phyloP scores from a whole-genome alignment of 2,888 invertebrate genomes.

The Crocallis elinguaria region DNA sequence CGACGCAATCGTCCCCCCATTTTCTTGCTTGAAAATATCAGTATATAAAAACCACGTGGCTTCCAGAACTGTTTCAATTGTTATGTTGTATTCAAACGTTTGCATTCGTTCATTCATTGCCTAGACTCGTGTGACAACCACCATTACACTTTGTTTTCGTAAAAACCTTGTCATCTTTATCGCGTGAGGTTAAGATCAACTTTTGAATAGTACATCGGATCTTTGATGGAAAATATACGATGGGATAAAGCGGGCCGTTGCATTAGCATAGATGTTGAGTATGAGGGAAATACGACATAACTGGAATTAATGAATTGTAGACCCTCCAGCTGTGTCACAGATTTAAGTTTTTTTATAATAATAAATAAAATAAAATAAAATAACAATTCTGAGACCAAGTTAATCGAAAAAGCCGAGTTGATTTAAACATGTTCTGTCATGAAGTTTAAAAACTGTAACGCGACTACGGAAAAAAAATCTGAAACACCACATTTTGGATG shows the following conservation, averaged over 20 bases:
- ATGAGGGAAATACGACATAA: slow-evolving; percentile 21
- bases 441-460: too few relatives aligned
- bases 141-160: neutral
- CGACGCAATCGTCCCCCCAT: too few relatives aligned
- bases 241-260: slow-evolving; percentile 7
- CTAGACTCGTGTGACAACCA: slow-evolving; percentile 16
- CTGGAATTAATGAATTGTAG: slow-evolving; percentile 31
- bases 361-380: neutral
- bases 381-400: neutral
- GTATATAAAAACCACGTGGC: neutral
- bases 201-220: neutral
- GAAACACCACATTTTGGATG: too few relatives aligned
- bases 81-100: slow-evolving; percentile 17
- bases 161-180: slow-evolving; percentile 2
- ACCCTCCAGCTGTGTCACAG: neutral
- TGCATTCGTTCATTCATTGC: slow-evolving; percentile 43
- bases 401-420: too few relatives aligned
- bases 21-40: neutral
- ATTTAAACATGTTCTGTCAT: too few relatives aligned
- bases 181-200: slow-evolving; percentile 5
- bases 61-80: neutral
- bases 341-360: neutral
- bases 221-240: neutral
- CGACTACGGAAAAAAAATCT: too few relatives aligned
- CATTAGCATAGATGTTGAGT: slow-evolving; percentile 22